Evolutionary conservation across 2,797 vertebrate species (phyloP).

Genomic region (Leucoraja ocellata): DNA sequence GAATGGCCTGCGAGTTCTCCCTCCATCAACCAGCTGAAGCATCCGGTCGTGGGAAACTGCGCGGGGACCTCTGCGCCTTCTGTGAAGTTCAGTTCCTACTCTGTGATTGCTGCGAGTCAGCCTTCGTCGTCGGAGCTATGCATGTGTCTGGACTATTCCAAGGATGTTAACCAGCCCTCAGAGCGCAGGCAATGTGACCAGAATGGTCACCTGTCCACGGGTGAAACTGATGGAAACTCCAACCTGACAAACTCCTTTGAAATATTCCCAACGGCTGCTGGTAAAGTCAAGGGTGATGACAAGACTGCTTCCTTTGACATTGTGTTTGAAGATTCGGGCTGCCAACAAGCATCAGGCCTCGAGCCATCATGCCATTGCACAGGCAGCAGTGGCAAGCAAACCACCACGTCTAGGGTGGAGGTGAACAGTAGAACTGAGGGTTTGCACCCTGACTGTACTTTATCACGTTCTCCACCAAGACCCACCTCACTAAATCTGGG

Average conservation of each 20-base stretch:
- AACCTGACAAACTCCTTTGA: constrained; percentile 67
- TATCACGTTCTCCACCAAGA: constrained; percentile 65
- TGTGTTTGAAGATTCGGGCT: constrained; percentile 93
- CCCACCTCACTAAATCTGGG: constrained; percentile 79
- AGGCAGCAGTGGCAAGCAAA: not conserved
- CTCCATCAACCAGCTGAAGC: constrained; percentile 79
- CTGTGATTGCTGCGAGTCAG: constrained; percentile 55
- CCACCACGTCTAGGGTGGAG: not conserved
- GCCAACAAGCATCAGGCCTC: constrained; percentile 56
- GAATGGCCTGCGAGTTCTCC: constrained; percentile 89
- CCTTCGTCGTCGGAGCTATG: constrained; percentile 48
- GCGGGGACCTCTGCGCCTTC: constrained; percentile 55
- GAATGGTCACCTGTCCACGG: constrained; percentile 74
- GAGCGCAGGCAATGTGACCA: constrained; percentile 54
- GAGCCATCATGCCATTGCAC: constrained; percentile 42
- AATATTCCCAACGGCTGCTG: constrained; percentile 60
- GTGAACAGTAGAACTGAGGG: not conserved
- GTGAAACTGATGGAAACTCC: constrained; percentile 65
- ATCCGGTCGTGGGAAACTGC: constrained; percentile 57
- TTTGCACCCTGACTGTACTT: constrained; percentile 39
- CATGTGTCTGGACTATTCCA: constrained; percentile 48
- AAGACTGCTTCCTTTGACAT: constrained; percentile 87
- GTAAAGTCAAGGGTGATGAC: constrained; percentile 60
- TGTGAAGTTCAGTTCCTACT: constrained; percentile 33
- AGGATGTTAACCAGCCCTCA: constrained; percentile 49